Evolutionary conservation across 2,797 vertebrate genomes (phyloP).

Genomic region (Pogonophryne albipinna): DNA sequence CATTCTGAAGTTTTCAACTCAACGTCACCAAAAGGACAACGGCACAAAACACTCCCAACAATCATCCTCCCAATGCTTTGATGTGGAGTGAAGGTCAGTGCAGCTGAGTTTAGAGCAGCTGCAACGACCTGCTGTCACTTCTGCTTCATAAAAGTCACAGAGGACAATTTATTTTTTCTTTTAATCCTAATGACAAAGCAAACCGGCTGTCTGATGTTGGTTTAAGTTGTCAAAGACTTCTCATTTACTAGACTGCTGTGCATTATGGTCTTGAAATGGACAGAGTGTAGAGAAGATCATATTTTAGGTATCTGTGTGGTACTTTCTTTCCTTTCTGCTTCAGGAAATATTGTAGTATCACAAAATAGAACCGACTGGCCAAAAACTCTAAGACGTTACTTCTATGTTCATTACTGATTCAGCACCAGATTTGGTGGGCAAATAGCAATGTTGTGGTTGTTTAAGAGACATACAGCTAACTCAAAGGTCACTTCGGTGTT

Average conservation of each 20-base stretch:
- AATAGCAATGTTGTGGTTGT: neutral
- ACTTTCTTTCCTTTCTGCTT: neutral
- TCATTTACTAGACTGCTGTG: slow-evolving; percentile 1
- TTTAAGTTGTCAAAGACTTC: neutral
- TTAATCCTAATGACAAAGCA: slow-evolving; percentile 12
- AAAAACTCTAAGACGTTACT: neutral
- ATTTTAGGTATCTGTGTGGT: neutral
- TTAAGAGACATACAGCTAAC: neutral
- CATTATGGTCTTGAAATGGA: neutral
- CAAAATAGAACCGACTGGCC: neutral
- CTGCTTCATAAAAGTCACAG: slow-evolving; percentile 36
- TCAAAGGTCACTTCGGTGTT: slow-evolving; percentile 11
- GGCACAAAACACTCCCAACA: slow-evolving; percentile 30
- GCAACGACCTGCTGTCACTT: slow-evolving; percentile 55
- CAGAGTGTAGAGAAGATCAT: neutral
- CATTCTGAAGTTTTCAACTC: slow-evolving; percentile 59
- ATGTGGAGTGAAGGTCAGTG: slow-evolving; percentile 49
- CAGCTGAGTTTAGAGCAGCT: slow-evolving; percentile 50
- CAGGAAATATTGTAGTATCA: neutral
- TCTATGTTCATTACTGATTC: neutral
- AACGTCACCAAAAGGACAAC: slow-evolving; percentile 34
- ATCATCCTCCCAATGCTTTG: slow-evolving; percentile 46
- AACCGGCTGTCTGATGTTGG: neutral
- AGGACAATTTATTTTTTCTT: slow-evolving; percentile 15
- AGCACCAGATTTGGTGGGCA: neutral